Base-by-base conservation (phyloP, 2,888 invertebrate genomes). In the Phaedon cochleariae region DNA sequence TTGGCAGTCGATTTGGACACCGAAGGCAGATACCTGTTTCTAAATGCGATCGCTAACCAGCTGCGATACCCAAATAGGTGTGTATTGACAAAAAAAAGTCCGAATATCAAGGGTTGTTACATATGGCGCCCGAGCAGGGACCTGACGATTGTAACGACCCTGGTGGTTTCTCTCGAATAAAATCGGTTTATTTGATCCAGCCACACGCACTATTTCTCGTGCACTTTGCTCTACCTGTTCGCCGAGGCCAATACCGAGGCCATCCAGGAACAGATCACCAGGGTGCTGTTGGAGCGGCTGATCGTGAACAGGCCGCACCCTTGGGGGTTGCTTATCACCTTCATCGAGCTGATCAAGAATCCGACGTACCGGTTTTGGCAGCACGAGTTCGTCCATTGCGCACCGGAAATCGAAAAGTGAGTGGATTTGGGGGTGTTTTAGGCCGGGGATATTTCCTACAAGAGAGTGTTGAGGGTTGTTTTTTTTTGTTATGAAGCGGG, bases 191-290 rank as follows among this genome's bases (percentile, higher is more conserved):
- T 7, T 5, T 26, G 26, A 5, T 41, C 6, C 41, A 98, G 97
- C 80, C 99, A 99, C 85, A 99, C 99, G 18, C 98, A 99, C 86
- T 99, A 99, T 86, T 99, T 99, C 87, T 98, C 98, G 79, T 98
- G 98, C 83, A 95, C 97, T 37, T 88, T 99, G 58, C 87, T 99
- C 70, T 98, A 98, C 84, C 86, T 99, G 75, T 99, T 99, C 85
- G 95, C 95, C 52, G 98, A 98, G 83, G 97, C 98, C 6, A 97
- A 98, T 81, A 93, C 95, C 0, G 97, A 98, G 84, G 96, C 96
- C 5, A 96, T 99, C 67, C 98, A 99, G 83, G 99, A 99, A 84
- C 98, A 98, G 83, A 98, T 98, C 59, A 98, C 97, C 0, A 86
- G 98, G 79, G 98, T 98, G 75, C 86, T 99, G 60, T 88, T 99